Conservation (phyloP, 2,797 vertebrate genomes). For the Chloroceryle inda region DNA sequence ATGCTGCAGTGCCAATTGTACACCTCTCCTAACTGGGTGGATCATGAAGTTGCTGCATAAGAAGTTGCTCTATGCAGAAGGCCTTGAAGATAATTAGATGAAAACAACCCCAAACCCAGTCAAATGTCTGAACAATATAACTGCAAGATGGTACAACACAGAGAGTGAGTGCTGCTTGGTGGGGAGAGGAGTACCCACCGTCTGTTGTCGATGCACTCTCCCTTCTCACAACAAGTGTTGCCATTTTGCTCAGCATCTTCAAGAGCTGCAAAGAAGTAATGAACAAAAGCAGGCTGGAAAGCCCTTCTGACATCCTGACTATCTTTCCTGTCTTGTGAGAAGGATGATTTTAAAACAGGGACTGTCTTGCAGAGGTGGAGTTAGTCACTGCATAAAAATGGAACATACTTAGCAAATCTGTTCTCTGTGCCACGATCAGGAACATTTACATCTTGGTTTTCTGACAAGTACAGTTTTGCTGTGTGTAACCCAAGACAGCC, state of each 20-base stretch:
- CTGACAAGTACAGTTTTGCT: not conserved
- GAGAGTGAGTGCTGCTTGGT: not conserved
- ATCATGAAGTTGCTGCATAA: not conserved
- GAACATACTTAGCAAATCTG: not conserved
- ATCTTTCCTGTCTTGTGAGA: not conserved
- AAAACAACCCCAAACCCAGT: not conserved
- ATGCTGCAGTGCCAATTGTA: not conserved
- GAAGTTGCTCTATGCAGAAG: not conserved
- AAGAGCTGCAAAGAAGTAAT: not conserved
- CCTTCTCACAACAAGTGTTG: not conserved
- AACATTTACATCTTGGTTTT: not conserved
- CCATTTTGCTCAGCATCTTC: not conserved
- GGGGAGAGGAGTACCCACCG: not conserved
- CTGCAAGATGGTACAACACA: not conserved
- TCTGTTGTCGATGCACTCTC: not conserved
- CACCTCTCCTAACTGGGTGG: not conserved
- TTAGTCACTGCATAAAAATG: not conserved
- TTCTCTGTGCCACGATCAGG: not conserved
- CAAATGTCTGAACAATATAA: not conserved
- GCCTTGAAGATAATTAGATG: not conserved
- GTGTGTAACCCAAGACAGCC: not conserved
- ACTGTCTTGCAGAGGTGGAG: not conserved
- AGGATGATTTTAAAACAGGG: not conserved
- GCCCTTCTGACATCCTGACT: not conserved
- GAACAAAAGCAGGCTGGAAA: not conserved